Evolutionary conservation across 2,113 vertebrate species (phyloP).

Genomic region (Phrynosoma blainvillii): DNA sequence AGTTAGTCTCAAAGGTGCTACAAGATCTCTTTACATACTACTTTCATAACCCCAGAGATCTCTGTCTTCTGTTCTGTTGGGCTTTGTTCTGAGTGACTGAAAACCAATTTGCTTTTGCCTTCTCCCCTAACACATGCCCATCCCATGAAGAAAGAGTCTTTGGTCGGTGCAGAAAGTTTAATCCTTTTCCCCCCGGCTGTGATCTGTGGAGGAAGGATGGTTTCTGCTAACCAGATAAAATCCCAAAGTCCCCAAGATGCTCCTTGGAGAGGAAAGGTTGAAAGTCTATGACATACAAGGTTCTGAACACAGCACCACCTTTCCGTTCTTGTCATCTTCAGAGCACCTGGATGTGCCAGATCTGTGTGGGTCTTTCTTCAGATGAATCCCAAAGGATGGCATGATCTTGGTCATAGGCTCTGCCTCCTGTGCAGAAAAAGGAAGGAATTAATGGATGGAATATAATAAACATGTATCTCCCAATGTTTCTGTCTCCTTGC

Average conservation of each 20-base stretch:
- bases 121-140: background rate
- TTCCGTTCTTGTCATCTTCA: conserved; percentile 57
- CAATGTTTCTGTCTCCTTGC: background rate
- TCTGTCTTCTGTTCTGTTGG: too few species aligned
- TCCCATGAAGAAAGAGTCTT: background rate
- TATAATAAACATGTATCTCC: background rate
- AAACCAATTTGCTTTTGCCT: background rate
- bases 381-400: conserved; percentile 81
- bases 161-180: background rate
- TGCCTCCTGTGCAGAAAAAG: conserved; percentile 78
- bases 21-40: too few species aligned
- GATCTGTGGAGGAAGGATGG: background rate
- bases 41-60: background rate
- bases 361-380: conserved; percentile 81
- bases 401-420: conserved; percentile 87
- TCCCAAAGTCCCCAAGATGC: background rate
- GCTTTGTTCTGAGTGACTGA: background rate
- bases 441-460: conserved; percentile 13
- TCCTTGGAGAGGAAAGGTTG: background rate
- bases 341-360: conserved; percentile 86
- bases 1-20: too few species aligned
- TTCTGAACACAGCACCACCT: background rate
- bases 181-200: background rate
- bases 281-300: fast-evolving
- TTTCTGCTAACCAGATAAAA: background rate